Evolutionary conservation across 1,140 invertebrate genomes (phyloP), one percentile per base, ranked within the genome.

Genomic region (Trichoplusia ni): DNA sequence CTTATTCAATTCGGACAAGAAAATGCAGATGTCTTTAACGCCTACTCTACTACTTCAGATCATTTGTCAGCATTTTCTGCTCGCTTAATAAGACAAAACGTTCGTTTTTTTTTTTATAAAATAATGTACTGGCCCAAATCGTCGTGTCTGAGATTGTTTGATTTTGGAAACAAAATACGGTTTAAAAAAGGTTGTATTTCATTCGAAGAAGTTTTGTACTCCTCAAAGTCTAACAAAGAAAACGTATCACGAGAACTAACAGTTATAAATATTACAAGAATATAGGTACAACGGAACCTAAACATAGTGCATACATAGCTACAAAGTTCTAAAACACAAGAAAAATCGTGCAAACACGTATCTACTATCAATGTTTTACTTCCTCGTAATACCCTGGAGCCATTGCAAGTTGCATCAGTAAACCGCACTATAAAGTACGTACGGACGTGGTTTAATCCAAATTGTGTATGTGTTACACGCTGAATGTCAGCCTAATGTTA

Each of bases 1-100:
- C 31, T 68, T 58, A 19, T 40, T 42, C 35, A 40, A 13, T 58
- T 61, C 11, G 2, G 16, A 59, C n/a, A 59, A 42, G 16, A 59
- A 9, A 58, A 16, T 44, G 56, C 37, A 29, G 23, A 58, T 42
- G 6, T 18, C 47, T 25, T 59, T 44, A 59, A 31, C 38, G 54
- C 16, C 38, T 40, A 19, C 16, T 1, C 54, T 25, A 11, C 16
- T 42, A 8, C 18, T 1, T 14, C 33, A 7, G 21, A 14, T 25
- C 13, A 14, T 47, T 29, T 18, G 13, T 47, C 13, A 29, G n/a
- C n/a, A 40, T 47, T 47, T 38, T 37, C 6, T 37, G 4, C 18
- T 38, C 7, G 23, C 29, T 29, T 47, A n/a, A n/a, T n/a, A 16
- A n/a, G 9, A 5, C 16, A 9, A 14, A 0, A 16, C 5, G n/a